Conservation (phyloP, 2,113 vertebrate genomes). For the Alethe diademata region DNA sequence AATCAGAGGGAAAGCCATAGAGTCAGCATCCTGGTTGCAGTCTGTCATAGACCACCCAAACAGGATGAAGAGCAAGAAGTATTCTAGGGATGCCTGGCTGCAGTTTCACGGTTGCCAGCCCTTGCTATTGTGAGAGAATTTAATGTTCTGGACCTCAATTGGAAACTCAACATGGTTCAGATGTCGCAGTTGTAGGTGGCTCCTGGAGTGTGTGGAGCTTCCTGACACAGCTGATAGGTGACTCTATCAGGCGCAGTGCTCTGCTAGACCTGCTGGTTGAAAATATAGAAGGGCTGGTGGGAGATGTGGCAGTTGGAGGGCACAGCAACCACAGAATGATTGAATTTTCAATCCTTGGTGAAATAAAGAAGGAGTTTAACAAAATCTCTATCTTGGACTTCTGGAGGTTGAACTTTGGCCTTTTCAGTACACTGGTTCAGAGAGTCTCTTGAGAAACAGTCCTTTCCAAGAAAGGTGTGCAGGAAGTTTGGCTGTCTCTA, state of each 20-base stretch:
- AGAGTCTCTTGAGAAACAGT: background rate
- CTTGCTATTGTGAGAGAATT: background rate
- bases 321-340: too few relatives aligned
- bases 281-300: background rate
- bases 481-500: background rate
- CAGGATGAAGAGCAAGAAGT: background rate
- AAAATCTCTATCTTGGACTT: background rate
- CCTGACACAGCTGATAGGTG: background rate
- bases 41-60: too few relatives aligned
- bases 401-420: background rate
- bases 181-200: fast-evolving
- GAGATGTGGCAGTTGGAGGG: background rate
- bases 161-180: background rate
- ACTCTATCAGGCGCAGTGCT: fast-evolving
- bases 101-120: fast-evolving
- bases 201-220: background rate
- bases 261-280: background rate
- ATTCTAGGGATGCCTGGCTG: background rate
- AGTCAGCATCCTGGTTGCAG: background rate
- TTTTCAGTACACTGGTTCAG: background rate
- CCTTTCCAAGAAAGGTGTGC: background rate
- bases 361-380: background rate
- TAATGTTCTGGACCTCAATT: too few relatives aligned
- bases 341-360: background rate
- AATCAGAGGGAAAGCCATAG: background rate